A percentile compares a stretch with the other conserved stretches of the same genome.
Evolutionary conservation across 30 jellyfish, hydroid and myxozoan species (phyloP).

Genomic region (Hydractinia echinata): DNA sequence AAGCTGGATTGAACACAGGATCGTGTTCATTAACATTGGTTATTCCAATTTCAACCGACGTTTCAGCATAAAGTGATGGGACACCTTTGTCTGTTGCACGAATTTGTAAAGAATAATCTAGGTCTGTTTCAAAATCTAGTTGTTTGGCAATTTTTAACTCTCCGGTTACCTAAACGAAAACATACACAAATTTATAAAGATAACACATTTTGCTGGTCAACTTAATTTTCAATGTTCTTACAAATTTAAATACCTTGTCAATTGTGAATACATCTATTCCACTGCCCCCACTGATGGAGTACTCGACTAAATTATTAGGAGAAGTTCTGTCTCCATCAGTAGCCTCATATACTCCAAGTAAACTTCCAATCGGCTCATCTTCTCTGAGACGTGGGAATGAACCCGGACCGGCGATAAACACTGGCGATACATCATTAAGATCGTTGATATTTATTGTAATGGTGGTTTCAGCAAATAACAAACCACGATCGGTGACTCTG

Average conservation of each 20-base stretch:
- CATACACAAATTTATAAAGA: not conserved
- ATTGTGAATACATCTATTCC: constrained; percentile 46
- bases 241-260: constrained; percentile 25
- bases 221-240: too few species aligned
- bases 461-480: not conserved
- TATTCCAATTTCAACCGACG: constrained; percentile 1
- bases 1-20: not conserved
- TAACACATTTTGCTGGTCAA: too few species aligned
- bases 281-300: constrained; percentile 31
- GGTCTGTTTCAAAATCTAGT: not conserved
- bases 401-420: not conserved
- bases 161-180: constrained; percentile 30
- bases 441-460: not conserved
- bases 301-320: constrained; percentile 2
- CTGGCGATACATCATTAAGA: constrained; percentile 7
- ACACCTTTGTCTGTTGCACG: constrained; percentile 11
- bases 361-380: not conserved
- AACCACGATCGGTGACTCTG: constrained; percentile 2
- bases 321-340: constrained; percentile 14
- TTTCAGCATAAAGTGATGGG: not conserved
- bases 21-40: not conserved
- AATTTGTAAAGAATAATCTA: not conserved
- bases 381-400: not conserved
- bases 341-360: not conserved
- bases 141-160: constrained; percentile 2